Conservation (phyloP, 2,888 invertebrate species). For the Oxytorus armatus region DNA sequence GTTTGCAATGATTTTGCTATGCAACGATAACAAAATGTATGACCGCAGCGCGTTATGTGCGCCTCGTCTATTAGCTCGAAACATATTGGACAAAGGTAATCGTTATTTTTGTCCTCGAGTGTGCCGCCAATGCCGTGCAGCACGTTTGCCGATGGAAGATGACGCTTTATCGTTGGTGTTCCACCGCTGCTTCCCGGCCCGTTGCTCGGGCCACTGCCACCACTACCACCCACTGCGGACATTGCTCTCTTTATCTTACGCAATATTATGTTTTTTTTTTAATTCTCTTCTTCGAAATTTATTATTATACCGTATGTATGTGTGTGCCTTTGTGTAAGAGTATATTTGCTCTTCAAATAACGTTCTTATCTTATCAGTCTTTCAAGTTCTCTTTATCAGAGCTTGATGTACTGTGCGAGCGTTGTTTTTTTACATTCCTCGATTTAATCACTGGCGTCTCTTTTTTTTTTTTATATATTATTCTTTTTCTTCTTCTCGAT, state of each 20-base stretch:
- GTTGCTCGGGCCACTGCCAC: constrained; percentile 73
- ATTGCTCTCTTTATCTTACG: constrained; percentile 1
- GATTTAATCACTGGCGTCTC: not conserved
- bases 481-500: not conserved
- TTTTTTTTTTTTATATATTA: not conserved
- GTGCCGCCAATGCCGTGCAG: constrained; percentile 88
- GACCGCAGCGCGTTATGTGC: constrained; percentile 96
- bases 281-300: constrained; percentile 2
- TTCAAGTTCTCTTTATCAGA: not conserved
- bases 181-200: constrained; percentile 76
- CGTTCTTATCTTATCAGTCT: not conserved
- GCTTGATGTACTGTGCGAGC: not conserved
- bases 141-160: constrained; percentile 82
- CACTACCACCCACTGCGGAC: constrained; percentile 45
- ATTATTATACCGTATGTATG: no score
- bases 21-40: constrained; percentile 95
- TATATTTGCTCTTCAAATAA: not conserved
- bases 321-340: no score
- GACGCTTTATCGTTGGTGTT: constrained; percentile 85
- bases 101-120: constrained; percentile 89
- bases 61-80: constrained; percentile 95
- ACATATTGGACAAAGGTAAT: constrained; percentile 92
- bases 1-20: constrained; percentile 89
- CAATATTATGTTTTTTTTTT: constrained; percentile 12
- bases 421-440: not conserved